A percentile compares a stretch with the other conserved stretches of the same genome.
These are phyloP conservation scores for Olivierus martensii DNA, from an alignment of 1,140 invertebrate species.

Conservation along the genomic window DNA sequence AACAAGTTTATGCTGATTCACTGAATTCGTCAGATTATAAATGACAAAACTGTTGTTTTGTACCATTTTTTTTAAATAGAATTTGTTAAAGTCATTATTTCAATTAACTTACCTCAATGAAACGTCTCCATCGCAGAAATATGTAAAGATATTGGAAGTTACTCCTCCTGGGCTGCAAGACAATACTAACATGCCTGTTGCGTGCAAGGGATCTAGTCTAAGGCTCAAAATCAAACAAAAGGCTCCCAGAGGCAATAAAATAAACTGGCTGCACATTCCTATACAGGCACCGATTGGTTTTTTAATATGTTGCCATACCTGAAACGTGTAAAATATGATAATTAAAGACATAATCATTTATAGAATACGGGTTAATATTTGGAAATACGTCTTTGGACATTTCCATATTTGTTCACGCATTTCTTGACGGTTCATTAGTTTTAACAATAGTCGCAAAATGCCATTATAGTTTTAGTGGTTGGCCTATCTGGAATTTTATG, in stretches of 20 bases:
- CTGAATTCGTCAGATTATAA: too few species aligned
- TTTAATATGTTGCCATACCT: slow-evolving; percentile 25
- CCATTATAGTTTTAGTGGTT: too few species aligned
- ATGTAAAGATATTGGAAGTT: slow-evolving; percentile 33
- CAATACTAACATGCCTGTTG: slow-evolving; percentile 26
- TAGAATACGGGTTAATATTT: too few species aligned
- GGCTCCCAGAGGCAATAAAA: slow-evolving; percentile 29
- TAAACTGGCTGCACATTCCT: slow-evolving; percentile 33
- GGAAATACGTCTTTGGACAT: too few species aligned
- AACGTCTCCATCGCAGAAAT: slow-evolving; percentile 31
- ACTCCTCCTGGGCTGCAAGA: slow-evolving; percentile 31
- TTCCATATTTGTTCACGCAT: too few species aligned
- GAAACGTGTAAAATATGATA: slow-evolving; percentile 5
- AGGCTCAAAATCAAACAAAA: slow-evolving; percentile 23
- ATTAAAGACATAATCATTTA: too few species aligned
- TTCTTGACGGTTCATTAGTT: too few species aligned
- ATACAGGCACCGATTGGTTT: slow-evolving; percentile 29
- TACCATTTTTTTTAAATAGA: background rate
- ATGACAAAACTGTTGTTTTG: too few species aligned
- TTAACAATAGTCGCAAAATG: too few species aligned
- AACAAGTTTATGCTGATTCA: too few species aligned
- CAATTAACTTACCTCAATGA: slow-evolving; percentile 27
- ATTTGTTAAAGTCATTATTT: background rate
- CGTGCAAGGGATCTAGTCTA: slow-evolving; percentile 16
- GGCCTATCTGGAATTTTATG: too few species aligned